Evolutionary conservation across 1,140 invertebrate genomes (phyloP).

Genomic region (Trichomalopsis sarcophagae): DNA sequence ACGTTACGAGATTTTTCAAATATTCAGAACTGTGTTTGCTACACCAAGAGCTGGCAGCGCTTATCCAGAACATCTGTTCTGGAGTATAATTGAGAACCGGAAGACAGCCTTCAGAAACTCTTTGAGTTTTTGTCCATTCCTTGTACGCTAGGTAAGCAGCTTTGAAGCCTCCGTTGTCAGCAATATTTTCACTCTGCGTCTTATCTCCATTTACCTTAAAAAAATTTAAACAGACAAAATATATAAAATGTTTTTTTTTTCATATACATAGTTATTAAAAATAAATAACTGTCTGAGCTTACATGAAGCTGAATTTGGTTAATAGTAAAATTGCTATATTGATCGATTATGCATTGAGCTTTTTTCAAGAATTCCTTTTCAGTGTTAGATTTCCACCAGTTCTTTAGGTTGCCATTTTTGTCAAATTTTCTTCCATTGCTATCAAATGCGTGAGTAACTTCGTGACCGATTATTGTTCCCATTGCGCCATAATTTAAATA

Average conservation of each 20-base stretch:
- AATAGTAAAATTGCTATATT: constrained; percentile 81
- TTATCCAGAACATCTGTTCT: constrained; percentile 82
- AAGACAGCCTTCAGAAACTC: constrained; percentile 62
- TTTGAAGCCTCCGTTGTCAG: constrained; percentile 79
- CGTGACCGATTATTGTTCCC: constrained; percentile 82
- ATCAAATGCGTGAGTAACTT: constrained; percentile 79
- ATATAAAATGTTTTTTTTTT: neutral
- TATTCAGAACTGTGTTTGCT: constrained; percentile 74
- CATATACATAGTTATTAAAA: neutral
- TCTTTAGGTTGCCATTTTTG: constrained; percentile 78
- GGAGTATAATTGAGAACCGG: constrained; percentile 74
- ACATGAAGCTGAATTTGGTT: constrained; percentile 59
- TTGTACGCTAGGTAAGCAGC: constrained; percentile 76
- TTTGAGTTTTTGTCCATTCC: constrained; percentile 61
- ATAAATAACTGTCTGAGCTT: neutral
- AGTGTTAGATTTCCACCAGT: constrained; percentile 81
- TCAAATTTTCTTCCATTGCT: constrained; percentile 81
- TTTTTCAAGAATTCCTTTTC: constrained; percentile 78
- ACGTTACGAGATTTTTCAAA: constrained; percentile 74
- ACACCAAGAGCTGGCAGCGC: constrained; percentile 77
- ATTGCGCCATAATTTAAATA: constrained; percentile 87
- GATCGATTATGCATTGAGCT: constrained; percentile 81
- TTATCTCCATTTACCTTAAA: constrained; percentile 77
- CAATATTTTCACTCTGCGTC: constrained; percentile 80
- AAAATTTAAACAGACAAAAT: neutral